These are phyloP conservation scores for Gymnocephalus cernua DNA, from an alignment of 2,113 vertebrate genomes.

Conservation along the genomic window DNA sequence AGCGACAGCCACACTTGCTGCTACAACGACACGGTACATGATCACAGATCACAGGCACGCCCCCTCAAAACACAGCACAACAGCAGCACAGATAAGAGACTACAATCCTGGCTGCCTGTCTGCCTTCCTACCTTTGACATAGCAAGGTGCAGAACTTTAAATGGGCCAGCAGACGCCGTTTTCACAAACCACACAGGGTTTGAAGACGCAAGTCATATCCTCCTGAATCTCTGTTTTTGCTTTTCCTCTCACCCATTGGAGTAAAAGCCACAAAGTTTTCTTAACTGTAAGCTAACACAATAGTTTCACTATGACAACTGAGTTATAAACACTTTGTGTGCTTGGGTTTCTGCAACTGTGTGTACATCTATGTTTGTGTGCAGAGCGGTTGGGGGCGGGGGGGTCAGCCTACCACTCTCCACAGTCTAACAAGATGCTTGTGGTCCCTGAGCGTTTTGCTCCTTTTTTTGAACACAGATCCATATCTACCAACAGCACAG, in stretches of 20 bases:
- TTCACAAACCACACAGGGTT: constrained; percentile 69
- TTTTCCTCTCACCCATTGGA: constrained; percentile 63
- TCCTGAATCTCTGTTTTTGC: constrained; percentile 53
- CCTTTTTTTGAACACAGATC: constrained; percentile 81
- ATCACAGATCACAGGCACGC: constrained; percentile 81
- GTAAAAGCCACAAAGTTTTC: constrained; percentile 64
- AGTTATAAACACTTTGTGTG: constrained; percentile 41
- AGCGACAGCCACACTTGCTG: constrained; percentile 79
- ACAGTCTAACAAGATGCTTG: constrained; percentile 77
- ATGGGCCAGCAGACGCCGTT: constrained; percentile 65
- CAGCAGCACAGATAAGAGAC: constrained; percentile 75
- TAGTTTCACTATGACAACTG: constrained; percentile 60
- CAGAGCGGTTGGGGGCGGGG: constrained; percentile 52
- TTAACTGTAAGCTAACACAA: constrained; percentile 57
- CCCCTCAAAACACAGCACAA: constrained; percentile 80
- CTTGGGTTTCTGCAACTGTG: constrained; percentile 16
- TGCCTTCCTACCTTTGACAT: constrained; percentile 72
- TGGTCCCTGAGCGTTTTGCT: constrained; percentile 81
- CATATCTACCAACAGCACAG: constrained; percentile 80
- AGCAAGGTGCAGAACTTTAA: constrained; percentile 63
- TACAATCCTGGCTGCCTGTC: constrained; percentile 66
- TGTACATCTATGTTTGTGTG: constrained; percentile 47
- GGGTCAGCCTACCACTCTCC: constrained; percentile 68
- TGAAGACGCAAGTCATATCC: constrained; percentile 59
- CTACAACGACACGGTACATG: constrained; percentile 79